Base-by-base conservation (phyloP, 2,888 invertebrate species). In the Mamestra brassicae region DNA sequence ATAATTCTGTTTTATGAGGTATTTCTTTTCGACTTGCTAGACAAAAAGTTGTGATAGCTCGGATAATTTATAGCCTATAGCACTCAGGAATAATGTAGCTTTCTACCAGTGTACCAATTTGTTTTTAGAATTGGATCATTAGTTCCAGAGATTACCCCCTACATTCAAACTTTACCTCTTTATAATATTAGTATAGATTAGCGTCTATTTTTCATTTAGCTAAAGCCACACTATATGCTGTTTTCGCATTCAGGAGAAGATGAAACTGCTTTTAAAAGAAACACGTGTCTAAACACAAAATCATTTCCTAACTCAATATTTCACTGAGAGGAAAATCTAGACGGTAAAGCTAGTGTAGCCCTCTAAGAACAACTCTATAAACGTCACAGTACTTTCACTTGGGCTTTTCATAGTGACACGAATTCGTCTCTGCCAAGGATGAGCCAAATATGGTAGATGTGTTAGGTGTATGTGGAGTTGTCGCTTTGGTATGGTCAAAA, bases 331-430 rank as follows among this genome's bases (percentile, higher is more conserved):
- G 26, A 57, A 55, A 55, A 57, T 63, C 74, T 74, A 80, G 83
- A 34, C 61, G 11, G 47, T 47, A 66, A 71, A 75, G 38, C 76
- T 58, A 63, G 70, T 64, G 42, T 42, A 72, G 34, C 54, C 55
- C 38, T 57, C 68, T 58, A 84, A 71, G 70, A 63, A 71, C 74
- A 71, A 60, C 78, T 78, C 71, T 72, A 83, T 85, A 67, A 67
- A 58, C 67, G 75, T 78, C 74, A 72, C 74, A 67, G 65, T 54
- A 78, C 82, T 81, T 81, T 81, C 78, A 81, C 61, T 67, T 38
- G 62, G 74, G 71, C 75, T 85, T 61, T 67, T 64, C 66, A 69
- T 72, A 42, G 66, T 76, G 84, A 84, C 84, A 82, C 66, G 81
- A 76, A 76, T 67, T 60, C 63, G 60, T 76, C 36, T 76, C 34